Evolutionary conservation across 2,797 vertebrate species (phyloP), one percentile per base, ranked within the genome.

Genomic region (Hydrophis major): DNA sequence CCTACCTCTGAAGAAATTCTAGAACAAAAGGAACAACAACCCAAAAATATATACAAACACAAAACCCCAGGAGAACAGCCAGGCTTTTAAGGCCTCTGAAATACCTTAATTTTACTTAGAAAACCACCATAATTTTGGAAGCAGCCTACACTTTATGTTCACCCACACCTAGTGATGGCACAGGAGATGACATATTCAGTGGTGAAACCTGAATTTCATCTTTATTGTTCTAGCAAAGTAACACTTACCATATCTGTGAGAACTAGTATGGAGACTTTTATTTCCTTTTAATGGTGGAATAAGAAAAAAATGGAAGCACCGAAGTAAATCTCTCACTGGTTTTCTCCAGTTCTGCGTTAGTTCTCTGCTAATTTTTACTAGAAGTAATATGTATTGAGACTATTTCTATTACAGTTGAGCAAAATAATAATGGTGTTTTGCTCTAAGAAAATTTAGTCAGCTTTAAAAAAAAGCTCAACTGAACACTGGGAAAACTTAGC

Each of bases 1-100:
- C 98, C 98, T n/a, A 97, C 97, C 95, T 99, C 99, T 55, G 98
- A 98, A 90, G 98, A 97, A 88, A 98, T 97, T 89, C 98, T 98
- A 89, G 13, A 90, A 93, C 3, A 88, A 6, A 87, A 47, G 42
- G 11, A 56, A 42, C 37, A 78, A 37, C 32, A 78, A 8, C 7
- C 1, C 10, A 7, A 42, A 42, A 22, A 83, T 42, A 83, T 47
- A 83, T 83, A 83, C 37, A 42, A 83, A 83, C 37, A 25, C 4
- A 47, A 20, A 22, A 18, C 50, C 74, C 74, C 37, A 10, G 1
- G 18, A 47, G 74, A 83, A 83, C 20, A 83, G 7, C 32, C 69
- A 42, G 32, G 18, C 18, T 37, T 78, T 42, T 20, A 78, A 78
- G 32, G 69, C 32, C 18, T 42, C 18, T 78, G 69, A 42, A 78